A percentile compares a stretch with the other conserved stretches of the same genome.
Evolutionary conservation across 2,888 invertebrate genomes (phyloP).

Genomic region (Arge pagana): DNA sequence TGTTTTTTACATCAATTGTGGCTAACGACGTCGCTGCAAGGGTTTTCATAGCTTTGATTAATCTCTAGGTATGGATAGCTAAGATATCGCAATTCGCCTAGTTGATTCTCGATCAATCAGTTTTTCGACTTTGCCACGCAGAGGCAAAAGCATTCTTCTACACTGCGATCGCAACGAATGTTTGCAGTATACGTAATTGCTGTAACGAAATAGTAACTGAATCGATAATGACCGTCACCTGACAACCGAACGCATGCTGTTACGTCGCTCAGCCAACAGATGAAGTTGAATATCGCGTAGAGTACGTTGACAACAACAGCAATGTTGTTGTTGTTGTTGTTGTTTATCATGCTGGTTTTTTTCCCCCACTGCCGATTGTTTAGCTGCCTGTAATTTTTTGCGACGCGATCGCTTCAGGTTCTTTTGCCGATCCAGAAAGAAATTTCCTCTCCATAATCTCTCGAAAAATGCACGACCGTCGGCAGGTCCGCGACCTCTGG

Average conservation of each 20-base stretch:
- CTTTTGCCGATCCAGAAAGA: constrained; percentile 54
- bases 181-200: too few species aligned
- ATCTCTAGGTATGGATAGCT: too few species aligned
- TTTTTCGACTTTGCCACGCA: too few species aligned
- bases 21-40: too few species aligned
- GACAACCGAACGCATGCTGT: constrained; percentile 52
- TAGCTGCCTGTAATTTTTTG: constrained; percentile 45
- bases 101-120: too few species aligned
- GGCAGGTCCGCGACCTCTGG: constrained; percentile 57
- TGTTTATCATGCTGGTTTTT: constrained; percentile 37
- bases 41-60: too few species aligned
- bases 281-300: constrained; percentile 46
- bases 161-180: too few species aligned
- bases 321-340: constrained; percentile 42
- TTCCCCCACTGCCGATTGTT: constrained; percentile 34
- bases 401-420: constrained; percentile 48
- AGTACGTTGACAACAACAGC: constrained; percentile 50
- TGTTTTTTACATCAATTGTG: too few species aligned
- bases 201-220: too few species aligned
- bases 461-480: constrained; percentile 73
- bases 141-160: too few species aligned
- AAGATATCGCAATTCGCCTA: too few species aligned
- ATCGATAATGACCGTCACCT: constrained; percentile 41
- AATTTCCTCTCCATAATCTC: constrained; percentile 72
- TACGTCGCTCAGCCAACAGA: constrained; percentile 47